Evolutionary conservation across 2,113 vertebrate species (phyloP).

Genomic region (Etia nguti): DNA sequence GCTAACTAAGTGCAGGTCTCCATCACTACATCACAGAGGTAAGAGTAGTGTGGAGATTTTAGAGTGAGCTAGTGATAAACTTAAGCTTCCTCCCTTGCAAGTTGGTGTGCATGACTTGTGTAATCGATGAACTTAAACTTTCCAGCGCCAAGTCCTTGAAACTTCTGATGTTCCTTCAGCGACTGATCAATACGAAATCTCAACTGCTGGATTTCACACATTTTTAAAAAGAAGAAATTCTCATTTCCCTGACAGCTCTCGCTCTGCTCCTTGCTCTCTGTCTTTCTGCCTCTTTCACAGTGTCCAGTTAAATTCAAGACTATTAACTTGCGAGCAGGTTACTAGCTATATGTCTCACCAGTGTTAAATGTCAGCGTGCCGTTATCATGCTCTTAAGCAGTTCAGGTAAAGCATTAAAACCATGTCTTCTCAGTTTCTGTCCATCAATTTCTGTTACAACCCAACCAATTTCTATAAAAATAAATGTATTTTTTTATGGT

Average conservation of each 20-base stretch:
- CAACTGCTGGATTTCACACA: background rate
- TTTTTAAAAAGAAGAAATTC: background rate
- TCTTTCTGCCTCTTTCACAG: background rate
- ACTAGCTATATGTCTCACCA: background rate
- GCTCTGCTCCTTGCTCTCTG: background rate
- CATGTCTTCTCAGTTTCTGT: background rate
- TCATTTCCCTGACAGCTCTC: background rate
- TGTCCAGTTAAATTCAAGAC: background rate
- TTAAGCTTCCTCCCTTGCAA: background rate
- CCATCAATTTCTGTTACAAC: background rate
- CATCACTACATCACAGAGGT: constrained; percentile 4
- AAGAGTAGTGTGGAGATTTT: background rate
- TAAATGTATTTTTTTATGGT: background rate
- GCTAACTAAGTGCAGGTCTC: background rate
- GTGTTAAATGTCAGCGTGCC: background rate
- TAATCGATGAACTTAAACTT: constrained; percentile 15
- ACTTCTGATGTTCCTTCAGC: background rate
- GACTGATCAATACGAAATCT: constrained; percentile 19
- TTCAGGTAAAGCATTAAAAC: background rate
- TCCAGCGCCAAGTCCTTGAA: constrained; percentile 16
- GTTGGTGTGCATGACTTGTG: background rate
- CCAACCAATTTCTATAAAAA: background rate
- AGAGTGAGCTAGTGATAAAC: background rate
- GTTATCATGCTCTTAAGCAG: background rate
- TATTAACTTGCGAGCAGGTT: background rate